Evolutionary conservation across 2,888 invertebrate species (phyloP).

Genomic region (Ectropis crepuscularia): DNA sequence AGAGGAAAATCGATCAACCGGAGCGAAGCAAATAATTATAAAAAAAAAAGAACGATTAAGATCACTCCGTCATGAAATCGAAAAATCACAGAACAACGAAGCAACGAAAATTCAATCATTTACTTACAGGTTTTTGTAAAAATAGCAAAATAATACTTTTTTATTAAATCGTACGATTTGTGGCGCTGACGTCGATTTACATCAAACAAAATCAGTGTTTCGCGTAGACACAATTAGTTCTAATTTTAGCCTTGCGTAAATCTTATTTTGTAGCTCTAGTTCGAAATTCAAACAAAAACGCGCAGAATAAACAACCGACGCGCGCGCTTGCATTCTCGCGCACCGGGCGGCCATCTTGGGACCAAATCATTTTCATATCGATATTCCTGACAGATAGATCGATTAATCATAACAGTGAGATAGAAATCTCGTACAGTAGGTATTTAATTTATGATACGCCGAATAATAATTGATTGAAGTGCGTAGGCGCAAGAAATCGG

Average conservation of each 20-base stretch:
- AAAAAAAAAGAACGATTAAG: background rate
- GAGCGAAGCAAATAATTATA: slow-evolving; percentile 16
- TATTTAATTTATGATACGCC: slow-evolving; percentile 78
- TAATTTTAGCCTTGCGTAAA: slow-evolving; percentile 3
- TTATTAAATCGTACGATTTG: background rate
- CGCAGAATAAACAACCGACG: slow-evolving; percentile 47
- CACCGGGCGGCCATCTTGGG: slow-evolving; percentile 78
- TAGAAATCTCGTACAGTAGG: slow-evolving; percentile 77
- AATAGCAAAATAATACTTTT: too few species aligned
- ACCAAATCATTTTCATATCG: slow-evolving; percentile 66
- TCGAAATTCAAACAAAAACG: slow-evolving; percentile 47
- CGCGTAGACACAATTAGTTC: background rate
- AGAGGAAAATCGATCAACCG: slow-evolving; percentile 14
- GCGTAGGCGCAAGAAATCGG: slow-evolving; percentile 73
- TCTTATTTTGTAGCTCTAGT: slow-evolving; percentile 26
- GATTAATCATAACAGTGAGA: slow-evolving; percentile 78
- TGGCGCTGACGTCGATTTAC: slow-evolving; percentile 3
- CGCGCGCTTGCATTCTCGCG: slow-evolving; percentile 60
- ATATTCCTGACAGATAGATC: slow-evolving; percentile 68
- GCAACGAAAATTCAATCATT: slow-evolving; percentile 40
- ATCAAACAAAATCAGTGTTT: slow-evolving; percentile 1
- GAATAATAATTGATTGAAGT: slow-evolving; percentile 75
- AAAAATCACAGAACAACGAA: slow-evolving; percentile 35
- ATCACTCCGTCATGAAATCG: slow-evolving; percentile 21
- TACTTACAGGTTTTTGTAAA: slow-evolving; percentile 27